phyloP scores from a whole-genome alignment of 2,797 vertebrate genomes.

The Sorex maritimensis region DNA sequence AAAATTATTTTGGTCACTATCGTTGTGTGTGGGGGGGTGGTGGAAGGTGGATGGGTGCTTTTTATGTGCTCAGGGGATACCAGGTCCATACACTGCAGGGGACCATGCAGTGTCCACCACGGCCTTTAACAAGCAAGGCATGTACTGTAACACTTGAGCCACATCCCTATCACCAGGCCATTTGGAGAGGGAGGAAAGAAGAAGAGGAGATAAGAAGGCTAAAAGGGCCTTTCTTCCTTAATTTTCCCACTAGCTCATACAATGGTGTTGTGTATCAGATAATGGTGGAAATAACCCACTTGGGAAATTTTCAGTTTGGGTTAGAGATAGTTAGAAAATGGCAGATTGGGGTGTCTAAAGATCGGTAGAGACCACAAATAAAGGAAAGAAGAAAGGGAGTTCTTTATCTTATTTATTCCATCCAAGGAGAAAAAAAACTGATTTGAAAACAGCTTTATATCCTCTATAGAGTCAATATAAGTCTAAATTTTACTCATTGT shows the following conservation, averaged over 20 bases:
- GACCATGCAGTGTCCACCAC: no score
- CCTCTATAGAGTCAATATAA: neutral
- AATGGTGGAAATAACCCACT: conserved; percentile 36
- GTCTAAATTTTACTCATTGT: conserved; percentile 33
- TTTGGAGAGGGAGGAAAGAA: no score
- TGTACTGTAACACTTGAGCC: no score
- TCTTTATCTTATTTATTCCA: conserved; percentile 48
- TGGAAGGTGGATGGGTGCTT: no score
- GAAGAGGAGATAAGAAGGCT: neutral
- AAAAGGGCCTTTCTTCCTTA: neutral
- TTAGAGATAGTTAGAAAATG: conserved; percentile 14
- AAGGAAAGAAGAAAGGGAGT: conserved; percentile 36
- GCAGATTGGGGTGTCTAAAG: conserved; percentile 1
- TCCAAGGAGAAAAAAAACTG: conserved; percentile 15
- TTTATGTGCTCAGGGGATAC: no score
- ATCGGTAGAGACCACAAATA: conserved; percentile 3
- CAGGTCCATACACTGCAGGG: no score
- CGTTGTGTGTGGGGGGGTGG: no score
- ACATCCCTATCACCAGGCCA: no score
- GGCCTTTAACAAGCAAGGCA: no score
- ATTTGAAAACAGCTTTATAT: conserved; percentile 46
- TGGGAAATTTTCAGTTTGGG: conserved; percentile 44
- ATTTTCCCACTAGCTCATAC: neutral
- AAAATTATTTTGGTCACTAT: no score
- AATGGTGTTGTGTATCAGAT: neutral